Conservation (phyloP, 2,797 vertebrate species). For the Odontamblyopus lacepedii region DNA sequence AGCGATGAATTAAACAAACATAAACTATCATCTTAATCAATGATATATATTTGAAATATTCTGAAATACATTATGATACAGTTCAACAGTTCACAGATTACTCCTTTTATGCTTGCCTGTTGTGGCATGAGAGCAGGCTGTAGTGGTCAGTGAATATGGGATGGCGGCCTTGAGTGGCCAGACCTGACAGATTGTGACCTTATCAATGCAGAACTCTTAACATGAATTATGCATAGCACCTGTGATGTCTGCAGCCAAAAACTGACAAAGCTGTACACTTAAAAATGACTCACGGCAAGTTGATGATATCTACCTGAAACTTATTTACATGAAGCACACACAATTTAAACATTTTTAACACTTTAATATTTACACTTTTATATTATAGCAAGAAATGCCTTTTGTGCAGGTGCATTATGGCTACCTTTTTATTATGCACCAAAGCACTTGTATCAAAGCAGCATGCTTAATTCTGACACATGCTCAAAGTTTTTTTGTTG, state of each 20-base stretch:
- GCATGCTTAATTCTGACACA: constrained; percentile 25
- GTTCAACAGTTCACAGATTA: not conserved
- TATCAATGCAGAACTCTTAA: constrained; percentile 77
- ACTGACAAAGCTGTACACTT: constrained; percentile 72
- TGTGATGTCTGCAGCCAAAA: constrained; percentile 74
- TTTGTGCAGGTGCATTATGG: too few relatives aligned
- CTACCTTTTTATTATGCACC: constrained; percentile 26
- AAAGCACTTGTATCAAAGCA: constrained; percentile 15
- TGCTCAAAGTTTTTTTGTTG: constrained; percentile 33
- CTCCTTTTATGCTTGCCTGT: constrained; percentile 24
- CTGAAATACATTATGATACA: not conserved
- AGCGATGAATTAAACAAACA: too few relatives aligned
- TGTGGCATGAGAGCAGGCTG: constrained; percentile 49
- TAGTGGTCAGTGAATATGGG: constrained; percentile 54
- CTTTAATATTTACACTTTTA: not conserved
- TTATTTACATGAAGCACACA: constrained; percentile 2
- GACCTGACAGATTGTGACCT: constrained; percentile 78
- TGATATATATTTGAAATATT: not conserved
- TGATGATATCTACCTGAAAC: constrained; percentile 26
- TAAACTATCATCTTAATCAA: too few relatives aligned
- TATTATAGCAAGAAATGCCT: not conserved
- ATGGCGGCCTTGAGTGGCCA: constrained; percentile 65
- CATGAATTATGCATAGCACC: constrained; percentile 77
- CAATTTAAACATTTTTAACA: not conserved
- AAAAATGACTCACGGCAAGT: constrained; percentile 51